Evolutionary conservation across 2,888 invertebrate species (phyloP).

Genomic region (Mesoligia furuncula): DNA sequence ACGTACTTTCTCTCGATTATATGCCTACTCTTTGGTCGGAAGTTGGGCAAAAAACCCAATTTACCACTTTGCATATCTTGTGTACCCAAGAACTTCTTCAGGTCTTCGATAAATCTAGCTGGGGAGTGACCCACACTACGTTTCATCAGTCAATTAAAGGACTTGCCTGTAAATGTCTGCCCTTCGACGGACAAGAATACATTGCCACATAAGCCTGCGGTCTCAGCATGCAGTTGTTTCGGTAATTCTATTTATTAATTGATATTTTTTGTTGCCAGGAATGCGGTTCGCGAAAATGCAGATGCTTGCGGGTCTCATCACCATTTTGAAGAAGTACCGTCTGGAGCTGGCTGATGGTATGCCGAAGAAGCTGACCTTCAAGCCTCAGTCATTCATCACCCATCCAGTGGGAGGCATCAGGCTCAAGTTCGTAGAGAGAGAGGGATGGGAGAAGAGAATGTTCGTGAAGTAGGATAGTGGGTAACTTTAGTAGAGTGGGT

Average conservation of each 20-base stretch:
- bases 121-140: background rate
- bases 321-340: slow-evolving; percentile 72
- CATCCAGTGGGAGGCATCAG: slow-evolving; percentile 57
- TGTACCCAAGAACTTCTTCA: background rate
- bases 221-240: background rate
- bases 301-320: slow-evolving; percentile 72
- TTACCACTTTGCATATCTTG: background rate
- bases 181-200: background rate
- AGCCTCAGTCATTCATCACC: slow-evolving; percentile 47
- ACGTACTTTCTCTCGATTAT: no score
- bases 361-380: slow-evolving; percentile 55
- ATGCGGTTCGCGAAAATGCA: slow-evolving; percentile 77
- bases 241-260: background rate
- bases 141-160: background rate
- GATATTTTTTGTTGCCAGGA: slow-evolving; percentile 39
- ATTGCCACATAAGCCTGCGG: background rate
- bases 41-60: background rate
- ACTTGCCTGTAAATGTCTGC: background rate
- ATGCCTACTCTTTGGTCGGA: background rate
- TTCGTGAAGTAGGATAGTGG: slow-evolving; percentile 38
- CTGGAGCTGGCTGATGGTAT: slow-evolving; percentile 68
- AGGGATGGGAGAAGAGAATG: slow-evolving; percentile 63
- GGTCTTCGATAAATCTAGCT: background rate
- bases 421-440: slow-evolving; percentile 62
- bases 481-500: background rate